Conservation (phyloP, 2,888 invertebrate species). For the Lochmaea crataegi region DNA sequence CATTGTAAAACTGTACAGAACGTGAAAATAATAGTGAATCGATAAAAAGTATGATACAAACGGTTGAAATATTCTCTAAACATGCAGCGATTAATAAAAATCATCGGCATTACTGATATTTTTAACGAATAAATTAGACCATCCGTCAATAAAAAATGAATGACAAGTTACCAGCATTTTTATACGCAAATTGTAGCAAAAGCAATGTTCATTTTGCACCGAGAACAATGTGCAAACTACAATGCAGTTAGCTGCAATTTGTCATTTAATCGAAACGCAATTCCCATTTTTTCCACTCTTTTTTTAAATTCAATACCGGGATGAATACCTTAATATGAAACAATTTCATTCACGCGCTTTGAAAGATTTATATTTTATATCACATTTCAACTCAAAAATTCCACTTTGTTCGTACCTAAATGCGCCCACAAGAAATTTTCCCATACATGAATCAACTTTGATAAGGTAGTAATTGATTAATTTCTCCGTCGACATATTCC, state of each 20-base stretch:
- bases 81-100: not conserved
- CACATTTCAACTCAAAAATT: not conserved
- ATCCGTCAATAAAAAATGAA: not conserved
- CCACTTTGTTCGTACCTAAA: too few species aligned
- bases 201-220: conserved; percentile 16
- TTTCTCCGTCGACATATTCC: too few species aligned
- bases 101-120: not conserved
- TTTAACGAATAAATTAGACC: not conserved
- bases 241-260: not conserved
- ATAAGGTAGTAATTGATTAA: too few species aligned
- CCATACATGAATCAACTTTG: too few species aligned
- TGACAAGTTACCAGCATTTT: not conserved
- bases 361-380: not conserved
- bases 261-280: not conserved
- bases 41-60: not conserved
- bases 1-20: too few species aligned
- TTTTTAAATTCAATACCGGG: not conserved
- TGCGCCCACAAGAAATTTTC: too few species aligned
- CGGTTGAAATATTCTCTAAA: not conserved
- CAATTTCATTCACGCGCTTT: not conserved
- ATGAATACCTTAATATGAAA: not conserved
- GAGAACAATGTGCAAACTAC: conserved; percentile 17
- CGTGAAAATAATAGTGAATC: too few species aligned
- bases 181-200: conserved; percentile 11
- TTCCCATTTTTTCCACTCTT: not conserved